These are phyloP conservation scores for Glandiceps talaboti DNA, from an alignment of 53 echinoderm and acorn worm genomes.

Conservation along the genomic window DNA sequence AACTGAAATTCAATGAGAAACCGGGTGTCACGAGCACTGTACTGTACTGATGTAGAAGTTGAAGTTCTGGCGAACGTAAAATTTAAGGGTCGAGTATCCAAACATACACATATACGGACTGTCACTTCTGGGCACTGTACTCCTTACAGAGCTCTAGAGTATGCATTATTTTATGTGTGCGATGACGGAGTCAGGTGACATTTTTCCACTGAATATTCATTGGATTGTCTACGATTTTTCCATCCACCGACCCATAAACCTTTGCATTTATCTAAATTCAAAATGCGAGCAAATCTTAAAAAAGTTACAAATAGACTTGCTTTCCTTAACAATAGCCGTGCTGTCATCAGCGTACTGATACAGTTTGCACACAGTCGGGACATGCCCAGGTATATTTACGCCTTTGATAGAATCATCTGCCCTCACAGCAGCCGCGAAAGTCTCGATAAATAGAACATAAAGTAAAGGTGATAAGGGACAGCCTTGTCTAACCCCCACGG, in stretches of 20 bases:
- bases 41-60: too few relatives aligned
- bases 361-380: background rate
- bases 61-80: too few relatives aligned
- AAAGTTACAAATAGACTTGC: constrained; percentile 1
- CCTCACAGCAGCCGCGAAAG: constrained; percentile 13
- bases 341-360: constrained; percentile 18
- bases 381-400: constrained; percentile 6
- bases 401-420: constrained; percentile 11
- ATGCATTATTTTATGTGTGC: too few relatives aligned
- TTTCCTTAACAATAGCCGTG: constrained; percentile 1
- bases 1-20: too few relatives aligned
- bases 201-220: constrained; percentile 11
- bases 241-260: constrained; percentile 11
- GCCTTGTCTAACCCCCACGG: constrained; percentile 34
- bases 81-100: too few relatives aligned
- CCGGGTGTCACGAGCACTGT: too few relatives aligned
- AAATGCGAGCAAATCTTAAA: background rate
- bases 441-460: constrained; percentile 12
- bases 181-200: too few relatives aligned
- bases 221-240: background rate
- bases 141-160: too few relatives aligned
- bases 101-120: too few relatives aligned
- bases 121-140: too few relatives aligned
- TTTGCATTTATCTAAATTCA: constrained; percentile 9
- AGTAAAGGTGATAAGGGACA: constrained; percentile 28